Conservation (phyloP, 2,797 vertebrate species). For the Gambusia yucatana region DNA sequence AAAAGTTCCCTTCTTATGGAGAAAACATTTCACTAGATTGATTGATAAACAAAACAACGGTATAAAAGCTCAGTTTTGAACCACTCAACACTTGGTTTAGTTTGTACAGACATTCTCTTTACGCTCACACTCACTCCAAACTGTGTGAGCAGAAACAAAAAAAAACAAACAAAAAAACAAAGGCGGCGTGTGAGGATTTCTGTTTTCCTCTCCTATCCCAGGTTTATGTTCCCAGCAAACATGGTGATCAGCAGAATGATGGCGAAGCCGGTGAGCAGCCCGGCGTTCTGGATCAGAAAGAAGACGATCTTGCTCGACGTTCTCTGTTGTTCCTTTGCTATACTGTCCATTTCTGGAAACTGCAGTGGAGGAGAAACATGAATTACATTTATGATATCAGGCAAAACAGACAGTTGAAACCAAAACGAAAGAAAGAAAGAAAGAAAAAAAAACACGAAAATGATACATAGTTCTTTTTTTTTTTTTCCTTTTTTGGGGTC, state of each 20-base stretch:
- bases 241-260: constrained; percentile 84
- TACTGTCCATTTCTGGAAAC: constrained; percentile 85
- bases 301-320: constrained; percentile 70
- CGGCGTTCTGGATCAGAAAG: constrained; percentile 83
- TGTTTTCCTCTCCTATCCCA: constrained; percentile 63
- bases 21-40: constrained; percentile 47
- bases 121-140: constrained; percentile 39
- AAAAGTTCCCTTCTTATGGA: constrained; percentile 45
- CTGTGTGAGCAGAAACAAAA: constrained; percentile 26
- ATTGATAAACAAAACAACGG: constrained; percentile 28
- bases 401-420: neutral
- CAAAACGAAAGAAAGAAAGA: neutral
- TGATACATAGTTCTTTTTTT: neutral
- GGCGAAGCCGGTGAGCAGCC: constrained; percentile 79
- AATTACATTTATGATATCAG: neutral
- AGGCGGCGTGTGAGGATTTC: constrained; percentile 24
- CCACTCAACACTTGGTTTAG: constrained; percentile 39
- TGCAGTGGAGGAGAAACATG: constrained; percentile 45
- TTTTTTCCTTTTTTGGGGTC: neutral
- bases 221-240: constrained; percentile 78
- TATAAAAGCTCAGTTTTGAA: constrained; percentile 34
- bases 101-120: constrained; percentile 58
- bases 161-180: neutral
- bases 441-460: neutral
- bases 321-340: constrained; percentile 61